Percentiles rank a stretch among this genome's conserved stretches.
These are phyloP conservation scores for Hippopotamyrus pictus DNA, from an alignment of 2,797 vertebrate species.

Conservation along the genomic window DNA sequence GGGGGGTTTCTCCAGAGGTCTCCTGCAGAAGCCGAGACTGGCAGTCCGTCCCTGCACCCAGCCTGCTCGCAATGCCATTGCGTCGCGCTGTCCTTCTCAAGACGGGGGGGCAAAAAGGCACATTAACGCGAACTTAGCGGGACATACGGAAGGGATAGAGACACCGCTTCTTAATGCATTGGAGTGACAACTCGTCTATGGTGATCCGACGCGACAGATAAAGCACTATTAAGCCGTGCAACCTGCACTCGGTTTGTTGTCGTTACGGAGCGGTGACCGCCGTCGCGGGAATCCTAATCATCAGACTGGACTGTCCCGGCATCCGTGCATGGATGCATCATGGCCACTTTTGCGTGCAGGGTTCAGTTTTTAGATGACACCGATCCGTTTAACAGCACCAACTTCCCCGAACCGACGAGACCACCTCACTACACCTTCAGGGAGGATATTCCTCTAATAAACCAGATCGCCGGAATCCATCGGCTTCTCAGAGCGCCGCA, in stretches of 20 bases:
- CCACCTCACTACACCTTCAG: conserved; percentile 75
- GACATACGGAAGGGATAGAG: conserved; percentile 21
- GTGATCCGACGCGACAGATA: conserved; percentile 44
- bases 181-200: conserved; percentile 26
- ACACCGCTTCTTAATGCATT: conserved; percentile 33
- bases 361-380: conserved; percentile 83
- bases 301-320: conserved; percentile 34
- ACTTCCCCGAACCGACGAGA: conserved; percentile 77
- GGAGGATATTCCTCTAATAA: conserved; percentile 73
- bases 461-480: conserved; percentile 75
- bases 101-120: conserved; percentile 23
- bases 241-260: conserved; percentile 43
- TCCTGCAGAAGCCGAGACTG: conserved; percentile 51
- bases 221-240: conserved; percentile 44
- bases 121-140: conserved; percentile 8
- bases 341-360: conserved; percentile 75
- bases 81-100: conserved; percentile 42
- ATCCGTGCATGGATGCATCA: conserved; percentile 66
- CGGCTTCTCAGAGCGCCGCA: conserved; percentile 76
- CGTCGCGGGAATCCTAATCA: conserved; percentile 45
- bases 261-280: conserved; percentile 36
- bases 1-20: conserved; percentile 43
- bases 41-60: conserved; percentile 61
- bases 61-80: conserved; percentile 57
- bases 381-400: conserved; percentile 82